Evolutionary conservation across 2,888 invertebrate genomes (phyloP).

Genomic region (Pollenia amentaria): DNA sequence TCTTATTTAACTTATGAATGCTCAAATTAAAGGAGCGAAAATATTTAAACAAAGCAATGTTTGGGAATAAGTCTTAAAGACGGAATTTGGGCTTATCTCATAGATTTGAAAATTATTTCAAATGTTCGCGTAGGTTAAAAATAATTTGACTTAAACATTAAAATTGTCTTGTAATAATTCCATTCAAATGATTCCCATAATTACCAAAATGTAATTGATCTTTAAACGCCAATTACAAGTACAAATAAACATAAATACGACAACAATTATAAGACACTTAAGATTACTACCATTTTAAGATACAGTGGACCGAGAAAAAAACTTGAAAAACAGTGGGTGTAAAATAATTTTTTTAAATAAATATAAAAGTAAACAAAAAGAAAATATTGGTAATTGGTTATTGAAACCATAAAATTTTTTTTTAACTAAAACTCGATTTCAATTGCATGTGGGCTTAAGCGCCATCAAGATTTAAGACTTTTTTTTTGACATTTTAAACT

Average conservation of each 20-base stretch:
- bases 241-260: slow-evolving; percentile 1
- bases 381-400: slow-evolving; percentile 18
- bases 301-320: background rate
- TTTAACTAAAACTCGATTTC: background rate
- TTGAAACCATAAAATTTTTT: background rate
- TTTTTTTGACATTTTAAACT: slow-evolving; percentile 29
- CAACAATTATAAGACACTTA: slow-evolving; percentile 42
- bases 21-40: too few relatives aligned
- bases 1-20: too few relatives aligned
- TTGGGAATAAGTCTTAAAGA: too few relatives aligned
- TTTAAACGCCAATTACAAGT: slow-evolving; percentile 56
- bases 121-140: background rate
- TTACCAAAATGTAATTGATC: slow-evolving; percentile 46
- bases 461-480: slow-evolving; percentile 15
- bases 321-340: slow-evolving; percentile 41
- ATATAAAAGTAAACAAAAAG: slow-evolving; percentile 9
- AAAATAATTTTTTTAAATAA: slow-evolving; percentile 18
- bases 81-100: too few relatives aligned
- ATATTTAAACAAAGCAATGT: too few relatives aligned
- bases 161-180: background rate
- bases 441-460: slow-evolving; percentile 43
- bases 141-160: background rate
- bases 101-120: too few relatives aligned
- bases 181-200: slow-evolving; percentile 8
- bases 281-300: slow-evolving; percentile 18